A percentile compares a stretch with the other conserved stretches of the same genome.
Evolutionary conservation across 2,797 vertebrate species (phyloP).

Genomic region (Alouatta caraya): DNA sequence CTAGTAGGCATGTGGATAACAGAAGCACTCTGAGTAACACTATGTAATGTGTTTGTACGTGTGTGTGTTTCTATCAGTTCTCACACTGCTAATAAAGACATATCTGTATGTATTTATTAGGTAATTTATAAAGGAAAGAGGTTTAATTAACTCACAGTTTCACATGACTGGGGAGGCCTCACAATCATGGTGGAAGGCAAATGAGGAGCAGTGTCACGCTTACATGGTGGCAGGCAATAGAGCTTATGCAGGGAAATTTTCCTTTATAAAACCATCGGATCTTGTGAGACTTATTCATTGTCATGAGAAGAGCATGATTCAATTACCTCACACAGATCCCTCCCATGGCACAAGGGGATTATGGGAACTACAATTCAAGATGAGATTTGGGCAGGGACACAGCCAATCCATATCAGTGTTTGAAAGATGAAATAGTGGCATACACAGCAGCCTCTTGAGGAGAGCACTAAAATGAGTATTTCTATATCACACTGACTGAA

Average conservation of each 20-base stretch:
- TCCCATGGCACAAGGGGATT: background rate
- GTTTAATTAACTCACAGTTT: background rate
- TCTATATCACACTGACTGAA: background rate
- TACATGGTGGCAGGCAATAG: background rate
- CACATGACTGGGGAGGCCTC: background rate
- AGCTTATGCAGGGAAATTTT: background rate
- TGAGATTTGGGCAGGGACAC: background rate
- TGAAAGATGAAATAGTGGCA: background rate
- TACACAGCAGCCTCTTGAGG: background rate
- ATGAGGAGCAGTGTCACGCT: background rate
- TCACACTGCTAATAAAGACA: background rate
- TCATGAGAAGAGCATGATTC: background rate
- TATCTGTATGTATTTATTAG: background rate
- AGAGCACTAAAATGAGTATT: background rate
- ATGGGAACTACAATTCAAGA: background rate
- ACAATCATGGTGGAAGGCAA: background rate
- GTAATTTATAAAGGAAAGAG: background rate
- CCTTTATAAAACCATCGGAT: background rate
- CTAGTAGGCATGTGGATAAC: background rate
- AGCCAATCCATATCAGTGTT: background rate
- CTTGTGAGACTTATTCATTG: background rate
- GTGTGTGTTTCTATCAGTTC: background rate
- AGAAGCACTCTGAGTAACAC: background rate
- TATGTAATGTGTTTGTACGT: background rate
- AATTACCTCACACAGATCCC: background rate